Percentiles rank a stretch among this genome's conserved stretches.
phyloP scores from a whole-genome alignment of 2,888 invertebrate species.

The Epiblema foenella region DNA sequence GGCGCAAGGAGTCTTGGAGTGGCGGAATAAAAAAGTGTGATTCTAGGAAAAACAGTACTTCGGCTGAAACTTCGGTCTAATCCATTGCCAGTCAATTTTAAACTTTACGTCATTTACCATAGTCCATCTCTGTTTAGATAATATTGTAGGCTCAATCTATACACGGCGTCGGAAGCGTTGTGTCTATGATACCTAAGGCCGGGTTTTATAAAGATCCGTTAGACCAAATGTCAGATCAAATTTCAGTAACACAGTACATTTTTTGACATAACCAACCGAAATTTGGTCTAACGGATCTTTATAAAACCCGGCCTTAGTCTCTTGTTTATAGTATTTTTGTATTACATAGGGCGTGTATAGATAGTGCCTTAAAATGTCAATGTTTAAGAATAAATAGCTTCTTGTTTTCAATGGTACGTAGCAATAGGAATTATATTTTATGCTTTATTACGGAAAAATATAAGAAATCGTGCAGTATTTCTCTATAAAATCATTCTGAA shows the following conservation, averaged over 20 bases:
- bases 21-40: constrained; percentile 70
- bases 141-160: constrained; percentile 38
- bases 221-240: no score
- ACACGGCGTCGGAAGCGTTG: constrained; percentile 26
- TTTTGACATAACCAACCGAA: no score
- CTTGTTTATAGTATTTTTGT: constrained; percentile 30
- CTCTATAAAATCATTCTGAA: not conserved
- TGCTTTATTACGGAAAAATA: not conserved
- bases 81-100: constrained; percentile 35
- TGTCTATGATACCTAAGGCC: constrained; percentile 24
- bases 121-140: constrained; percentile 20
- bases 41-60: constrained; percentile 69
- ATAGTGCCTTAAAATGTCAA: constrained; percentile 39
- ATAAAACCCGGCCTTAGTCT: no score
- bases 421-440: not conserved
- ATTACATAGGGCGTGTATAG: constrained; percentile 32
- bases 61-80: constrained; percentile 83
- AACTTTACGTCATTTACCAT: constrained; percentile 11
- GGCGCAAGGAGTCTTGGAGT: constrained; percentile 81
- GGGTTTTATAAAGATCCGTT: no score
- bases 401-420: not conserved
- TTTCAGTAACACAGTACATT: no score
- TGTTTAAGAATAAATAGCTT: constrained; percentile 20
- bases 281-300: no score
- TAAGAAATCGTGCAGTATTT: not conserved